Conservation (phyloP, 2,797 vertebrate species). For the Paramormyrops hopkinsi region DNA sequence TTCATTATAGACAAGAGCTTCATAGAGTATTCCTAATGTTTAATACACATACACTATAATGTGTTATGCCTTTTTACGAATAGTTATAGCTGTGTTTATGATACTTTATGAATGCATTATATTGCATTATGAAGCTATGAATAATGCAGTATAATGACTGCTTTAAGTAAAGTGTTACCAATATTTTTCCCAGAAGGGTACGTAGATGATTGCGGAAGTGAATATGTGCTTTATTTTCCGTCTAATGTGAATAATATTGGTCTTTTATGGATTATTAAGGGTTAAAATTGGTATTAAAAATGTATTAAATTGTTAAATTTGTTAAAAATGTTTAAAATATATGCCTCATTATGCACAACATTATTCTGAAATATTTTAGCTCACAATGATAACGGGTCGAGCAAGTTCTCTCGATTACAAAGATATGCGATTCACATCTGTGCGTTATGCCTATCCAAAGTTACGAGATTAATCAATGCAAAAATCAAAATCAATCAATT, state of each 20-base stretch:
- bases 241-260: not conserved
- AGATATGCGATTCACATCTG: not conserved
- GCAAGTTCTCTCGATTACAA: not conserved
- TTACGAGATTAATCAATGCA: not conserved
- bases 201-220: not conserved
- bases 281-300: not conserved
- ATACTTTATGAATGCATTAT: no score
- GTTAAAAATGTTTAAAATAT: not conserved
- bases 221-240: not conserved
- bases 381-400: not conserved
- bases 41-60: no score
- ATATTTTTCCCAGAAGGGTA: not conserved
- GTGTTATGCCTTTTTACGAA: no score
- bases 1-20: no score
- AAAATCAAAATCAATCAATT: not conserved
- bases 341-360: no score
- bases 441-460: not conserved
- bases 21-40: no score
- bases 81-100: no score
- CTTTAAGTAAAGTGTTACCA: not conserved
- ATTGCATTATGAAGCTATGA: no score
- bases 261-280: not conserved
- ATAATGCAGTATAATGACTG: not conserved
- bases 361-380: no score
- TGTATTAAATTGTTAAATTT: not conserved